phyloP scores from a whole-genome alignment of 2,797 vertebrate genomes.

The Synanceia verrucosa region DNA sequence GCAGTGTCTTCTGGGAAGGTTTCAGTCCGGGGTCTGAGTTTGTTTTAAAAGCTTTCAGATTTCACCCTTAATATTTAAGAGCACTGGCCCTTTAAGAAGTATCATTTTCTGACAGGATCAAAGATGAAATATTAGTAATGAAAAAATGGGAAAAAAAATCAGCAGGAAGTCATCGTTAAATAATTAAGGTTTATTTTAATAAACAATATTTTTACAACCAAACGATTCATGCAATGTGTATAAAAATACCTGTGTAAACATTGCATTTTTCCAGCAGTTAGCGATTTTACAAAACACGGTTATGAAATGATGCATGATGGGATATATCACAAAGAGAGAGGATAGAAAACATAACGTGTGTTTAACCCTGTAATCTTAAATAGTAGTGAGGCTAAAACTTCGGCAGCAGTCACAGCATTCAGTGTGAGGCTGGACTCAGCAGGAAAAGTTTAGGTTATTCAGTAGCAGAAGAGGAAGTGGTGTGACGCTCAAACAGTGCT shows the following conservation, averaged over 20 bases:
- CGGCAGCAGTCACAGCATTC: background rate
- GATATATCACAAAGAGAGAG: conserved; percentile 20
- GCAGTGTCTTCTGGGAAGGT: background rate
- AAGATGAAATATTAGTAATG: background rate
- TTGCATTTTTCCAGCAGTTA: conserved; percentile 17
- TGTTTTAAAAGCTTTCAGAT: too few species aligned
- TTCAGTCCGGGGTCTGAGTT: too few species aligned
- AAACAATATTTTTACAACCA: conserved; percentile 21
- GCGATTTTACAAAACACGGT: conserved; percentile 5
- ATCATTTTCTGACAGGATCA: background rate
- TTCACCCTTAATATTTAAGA: background rate
- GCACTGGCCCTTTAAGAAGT: background rate
- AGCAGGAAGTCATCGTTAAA: background rate
- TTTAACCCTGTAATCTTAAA: background rate
- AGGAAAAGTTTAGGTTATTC: conserved; percentile 10
- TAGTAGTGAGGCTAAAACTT: background rate
- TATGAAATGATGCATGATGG: background rate
- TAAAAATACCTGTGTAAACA: conserved; percentile 4
- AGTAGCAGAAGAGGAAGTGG: conserved; percentile 11
- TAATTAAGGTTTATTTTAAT: conserved; percentile 36
- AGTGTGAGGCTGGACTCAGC: conserved; percentile 8
- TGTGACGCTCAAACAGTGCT: background rate
- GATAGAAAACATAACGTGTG: background rate
- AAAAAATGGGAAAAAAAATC: background rate
- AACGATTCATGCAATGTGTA: conserved; percentile 2